Evolutionary conservation across 2,113 vertebrate species (phyloP).

Genomic region (Scalopus aquaticus): DNA sequence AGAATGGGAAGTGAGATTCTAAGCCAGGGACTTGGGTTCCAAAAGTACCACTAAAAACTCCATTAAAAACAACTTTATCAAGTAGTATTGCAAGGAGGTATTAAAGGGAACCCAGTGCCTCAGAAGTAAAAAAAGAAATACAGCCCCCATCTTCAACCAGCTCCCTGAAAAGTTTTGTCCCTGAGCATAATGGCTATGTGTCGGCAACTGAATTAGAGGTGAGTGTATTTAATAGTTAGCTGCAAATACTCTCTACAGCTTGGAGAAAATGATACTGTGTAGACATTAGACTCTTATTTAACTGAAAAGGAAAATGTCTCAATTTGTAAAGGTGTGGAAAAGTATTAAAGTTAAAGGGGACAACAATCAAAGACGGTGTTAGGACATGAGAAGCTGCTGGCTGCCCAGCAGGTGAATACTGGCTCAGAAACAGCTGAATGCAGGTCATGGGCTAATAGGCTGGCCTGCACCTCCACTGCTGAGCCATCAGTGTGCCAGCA

Average conservation of each 20-base stretch:
- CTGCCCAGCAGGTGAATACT: not conserved
- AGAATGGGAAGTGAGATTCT: not conserved
- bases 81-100: not conserved
- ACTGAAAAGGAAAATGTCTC: slow-evolving; percentile 21
- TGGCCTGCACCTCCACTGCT: slow-evolving; percentile 19
- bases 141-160: not conserved
- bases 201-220: not conserved
- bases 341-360: slow-evolving; percentile 10
- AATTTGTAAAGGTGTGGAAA: not conserved
- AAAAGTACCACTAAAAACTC: not conserved
- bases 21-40: not conserved
- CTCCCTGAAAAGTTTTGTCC: not conserved
- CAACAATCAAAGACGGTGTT: not conserved
- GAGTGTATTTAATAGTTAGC: not conserved
- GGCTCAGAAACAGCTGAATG: slow-evolving; percentile 31
- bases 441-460: slow-evolving; percentile 43
- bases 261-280: not conserved
- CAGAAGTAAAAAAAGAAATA: not conserved
- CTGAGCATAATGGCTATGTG: not conserved
- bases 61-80: not conserved
- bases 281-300: not conserved
- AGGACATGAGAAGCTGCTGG: not conserved
- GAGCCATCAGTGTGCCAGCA: not conserved
- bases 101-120: not conserved
- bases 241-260: not conserved